Percentiles rank a stretch among this genome's conserved stretches.
phyloP scores from a whole-genome alignment of 1,140 invertebrate genomes.

The Samia ricini region DNA sequence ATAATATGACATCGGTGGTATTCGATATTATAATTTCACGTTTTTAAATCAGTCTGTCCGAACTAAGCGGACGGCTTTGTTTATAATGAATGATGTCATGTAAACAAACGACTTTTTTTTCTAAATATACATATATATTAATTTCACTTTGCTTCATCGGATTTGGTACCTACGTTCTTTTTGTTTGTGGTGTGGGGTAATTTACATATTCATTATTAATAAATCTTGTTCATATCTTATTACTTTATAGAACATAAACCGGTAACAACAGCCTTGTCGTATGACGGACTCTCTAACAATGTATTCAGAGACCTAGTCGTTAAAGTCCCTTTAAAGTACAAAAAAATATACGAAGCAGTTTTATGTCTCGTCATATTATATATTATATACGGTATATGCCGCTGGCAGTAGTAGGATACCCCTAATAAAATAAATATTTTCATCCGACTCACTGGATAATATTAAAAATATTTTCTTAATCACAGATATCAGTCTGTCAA shows the following conservation, averaged over 20 bases:
- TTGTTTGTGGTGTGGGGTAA: conserved; percentile 33
- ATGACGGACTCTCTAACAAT: conserved; percentile 27
- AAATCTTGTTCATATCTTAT: conserved; percentile 42
- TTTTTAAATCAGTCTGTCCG: conserved; percentile 53
- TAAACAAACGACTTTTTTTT: conserved; percentile 10
- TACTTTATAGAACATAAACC: conserved; percentile 40
- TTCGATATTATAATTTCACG: conserved; percentile 40
- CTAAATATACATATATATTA: background rate
- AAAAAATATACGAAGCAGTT: conserved; percentile 61
- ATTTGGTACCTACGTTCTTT: conserved; percentile 28
- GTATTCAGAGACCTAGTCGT: conserved; percentile 38
- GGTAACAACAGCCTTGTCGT: conserved; percentile 25
- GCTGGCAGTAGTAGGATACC: conserved; percentile 68
- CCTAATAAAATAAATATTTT: conserved; percentile 77
- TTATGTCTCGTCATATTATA: conserved; percentile 42
- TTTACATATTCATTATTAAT: conserved; percentile 31
- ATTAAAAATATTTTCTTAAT: conserved; percentile 78
- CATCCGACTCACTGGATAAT: conserved; percentile 76
- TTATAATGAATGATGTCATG: conserved; percentile 49
- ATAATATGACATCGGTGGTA: conserved; percentile 75
- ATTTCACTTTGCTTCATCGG: conserved; percentile 26
- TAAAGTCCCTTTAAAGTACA: background rate
- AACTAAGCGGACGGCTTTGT: conserved; percentile 22
- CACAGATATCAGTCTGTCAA: conserved; percentile 78
- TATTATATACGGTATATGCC: conserved; percentile 48